Evolutionary conservation across 2,888 invertebrate genomes (phyloP).

Genomic region (Caenorhabditis macrosperma): DNA sequence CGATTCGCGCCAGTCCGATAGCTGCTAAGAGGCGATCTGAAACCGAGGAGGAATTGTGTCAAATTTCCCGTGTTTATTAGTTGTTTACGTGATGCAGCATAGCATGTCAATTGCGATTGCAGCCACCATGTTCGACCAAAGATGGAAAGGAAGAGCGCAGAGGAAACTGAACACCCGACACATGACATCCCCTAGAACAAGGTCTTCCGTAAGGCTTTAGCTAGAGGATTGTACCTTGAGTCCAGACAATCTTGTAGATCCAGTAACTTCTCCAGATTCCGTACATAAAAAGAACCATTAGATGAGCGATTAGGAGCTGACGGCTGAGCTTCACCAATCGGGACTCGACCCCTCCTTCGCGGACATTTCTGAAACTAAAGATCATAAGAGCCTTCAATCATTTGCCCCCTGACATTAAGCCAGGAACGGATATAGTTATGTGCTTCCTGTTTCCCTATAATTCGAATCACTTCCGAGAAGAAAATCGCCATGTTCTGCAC

Average conservation of each 20-base stretch:
- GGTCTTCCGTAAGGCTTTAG: too few relatives aligned
- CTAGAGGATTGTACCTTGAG: conserved; percentile 64
- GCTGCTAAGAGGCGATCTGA: conserved; percentile 74
- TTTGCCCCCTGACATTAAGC: too few relatives aligned
- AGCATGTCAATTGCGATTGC: conserved; percentile 77
- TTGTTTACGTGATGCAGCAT: conserved; percentile 72
- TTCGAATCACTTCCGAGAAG: not conserved
- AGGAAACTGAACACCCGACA: conserved; percentile 74
- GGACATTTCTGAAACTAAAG: conserved; percentile 58
- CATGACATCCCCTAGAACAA: conserved; percentile 66
- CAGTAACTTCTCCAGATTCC: conserved; percentile 77
- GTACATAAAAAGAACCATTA: conserved; percentile 76
- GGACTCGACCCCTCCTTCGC: conserved; percentile 71
- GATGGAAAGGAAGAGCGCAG: conserved; percentile 75
- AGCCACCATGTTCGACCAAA: conserved; percentile 78
- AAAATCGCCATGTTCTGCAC: not conserved
- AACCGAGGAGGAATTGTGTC: conserved; percentile 44
- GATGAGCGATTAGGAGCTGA: conserved; percentile 75
- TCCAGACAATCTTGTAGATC: conserved; percentile 75
- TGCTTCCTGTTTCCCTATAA: not conserved
- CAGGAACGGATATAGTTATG: too few relatives aligned
- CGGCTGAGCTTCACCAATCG: conserved; percentile 71
- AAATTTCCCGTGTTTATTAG: conserved; percentile 2
- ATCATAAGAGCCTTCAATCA: not conserved
- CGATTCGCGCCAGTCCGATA: conserved; percentile 69